Evolutionary conservation across 2,888 invertebrate genomes (phyloP).

Genomic region (Eumerus sabulonum): DNA sequence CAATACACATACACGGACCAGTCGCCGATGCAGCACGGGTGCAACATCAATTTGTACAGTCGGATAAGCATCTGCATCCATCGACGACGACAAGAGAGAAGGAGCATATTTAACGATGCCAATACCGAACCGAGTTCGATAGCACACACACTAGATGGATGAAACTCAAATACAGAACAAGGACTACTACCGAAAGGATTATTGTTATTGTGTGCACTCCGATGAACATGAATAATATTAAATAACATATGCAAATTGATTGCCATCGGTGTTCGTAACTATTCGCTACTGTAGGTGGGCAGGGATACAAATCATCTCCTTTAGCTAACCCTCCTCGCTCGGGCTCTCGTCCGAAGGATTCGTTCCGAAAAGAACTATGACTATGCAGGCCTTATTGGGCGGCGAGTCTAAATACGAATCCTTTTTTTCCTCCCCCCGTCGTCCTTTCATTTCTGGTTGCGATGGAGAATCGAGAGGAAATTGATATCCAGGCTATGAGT

Average conservation of each 20-base stretch:
- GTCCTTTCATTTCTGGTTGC: too few relatives aligned
- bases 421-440: too few relatives aligned
- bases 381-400: neutral
- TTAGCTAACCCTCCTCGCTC: neutral
- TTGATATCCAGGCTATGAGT: too few relatives aligned
- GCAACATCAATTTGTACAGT: neutral
- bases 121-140: conserved; percentile 19
- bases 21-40: neutral
- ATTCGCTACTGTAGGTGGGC: neutral
- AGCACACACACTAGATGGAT: neutral
- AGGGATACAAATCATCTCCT: conserved; percentile 2
- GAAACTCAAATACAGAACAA: too few relatives aligned
- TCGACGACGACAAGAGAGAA: neutral
- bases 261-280: conserved; percentile 24
- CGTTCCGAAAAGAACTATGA: neutral
- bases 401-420: too few relatives aligned
- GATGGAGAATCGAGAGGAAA: too few relatives aligned
- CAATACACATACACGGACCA: neutral
- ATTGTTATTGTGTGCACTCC: conserved; percentile 59
- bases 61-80: neutral
- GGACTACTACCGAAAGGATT: conserved; percentile 42
- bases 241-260: conserved; percentile 65
- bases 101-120: conserved; percentile 43
- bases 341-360: neutral
- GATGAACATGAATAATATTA: conserved; percentile 59